Evolutionary conservation across 2,797 vertebrate species (phyloP).

Genomic region (Acrossocheilus fasciatus): DNA sequence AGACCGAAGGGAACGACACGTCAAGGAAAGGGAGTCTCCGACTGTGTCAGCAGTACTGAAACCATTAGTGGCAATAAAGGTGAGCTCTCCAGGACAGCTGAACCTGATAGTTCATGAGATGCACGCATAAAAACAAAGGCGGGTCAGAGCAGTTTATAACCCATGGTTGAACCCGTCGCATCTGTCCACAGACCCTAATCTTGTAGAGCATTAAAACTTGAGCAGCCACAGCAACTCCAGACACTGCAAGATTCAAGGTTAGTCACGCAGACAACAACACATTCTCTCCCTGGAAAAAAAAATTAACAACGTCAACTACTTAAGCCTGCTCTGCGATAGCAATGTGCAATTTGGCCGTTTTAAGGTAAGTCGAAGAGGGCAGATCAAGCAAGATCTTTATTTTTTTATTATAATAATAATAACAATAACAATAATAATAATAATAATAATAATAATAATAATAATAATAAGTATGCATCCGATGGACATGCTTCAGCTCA

Average conservation of each 20-base stretch:
- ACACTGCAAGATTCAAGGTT: not conserved
- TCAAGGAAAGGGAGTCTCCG: slow-evolving; percentile 31
- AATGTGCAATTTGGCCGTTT: slow-evolving; percentile 6
- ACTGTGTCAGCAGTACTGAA: slow-evolving; percentile 17
- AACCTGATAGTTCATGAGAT: slow-evolving; percentile 10
- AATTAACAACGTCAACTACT: slow-evolving; percentile 8
- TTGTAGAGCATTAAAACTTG: slow-evolving; percentile 38
- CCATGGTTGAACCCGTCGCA: not conserved
- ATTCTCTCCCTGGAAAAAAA: not conserved
- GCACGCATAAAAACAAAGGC: not conserved
- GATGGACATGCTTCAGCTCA: not conserved
- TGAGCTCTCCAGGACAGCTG: not conserved
- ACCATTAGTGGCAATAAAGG: slow-evolving; percentile 31
- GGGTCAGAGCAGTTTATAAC: slow-evolving; percentile 1
- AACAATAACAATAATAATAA: too few relatives aligned
- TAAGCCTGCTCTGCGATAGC: not conserved
- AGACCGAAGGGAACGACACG: slow-evolving; percentile 6
- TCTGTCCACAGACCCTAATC: slow-evolving; percentile 32
- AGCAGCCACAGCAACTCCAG: slow-evolving; percentile 7
- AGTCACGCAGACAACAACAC: not conserved
- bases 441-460: too few relatives aligned
- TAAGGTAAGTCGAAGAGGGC: not conserved
- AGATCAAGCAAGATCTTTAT: not conserved
- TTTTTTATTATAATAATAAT: not conserved
- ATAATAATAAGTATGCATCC: not conserved